Evolutionary conservation across 1,140 invertebrate genomes (phyloP), one percentile per base, ranked within the genome.

Genomic region (Bombus turneri): DNA sequence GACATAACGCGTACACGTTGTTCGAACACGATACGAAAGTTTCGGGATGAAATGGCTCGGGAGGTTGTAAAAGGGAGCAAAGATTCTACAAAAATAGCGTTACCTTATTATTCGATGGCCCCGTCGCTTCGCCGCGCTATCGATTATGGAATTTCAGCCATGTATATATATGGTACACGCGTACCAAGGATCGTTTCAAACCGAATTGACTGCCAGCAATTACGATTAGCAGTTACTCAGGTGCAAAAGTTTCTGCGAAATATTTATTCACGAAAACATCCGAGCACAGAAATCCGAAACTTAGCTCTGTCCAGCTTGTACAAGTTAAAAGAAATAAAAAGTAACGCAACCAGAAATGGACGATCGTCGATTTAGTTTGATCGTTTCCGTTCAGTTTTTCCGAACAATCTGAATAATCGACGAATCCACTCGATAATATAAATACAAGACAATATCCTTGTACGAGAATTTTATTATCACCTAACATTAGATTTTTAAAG

Each of bases 71-170:
- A 73, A 53, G 12, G 53, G 28, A 62, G n/a, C 31, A 62, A 68
- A 43, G n/a, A 53, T 53, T 74, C 64, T n/a, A 74, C 37, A 41
- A 28, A 62, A 59, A 59, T 41, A 59, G 37, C 34, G 25, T 43
- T 74, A 18, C 18, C 18, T 31, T 62, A 5, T 62, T 62, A 62
- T 62, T 62, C 59, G 59, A 62, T 25, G 25, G 57, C 4, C 28
- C 10, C 43, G 31, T 74, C 39, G n/a, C n/a, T 34, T 43, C 22
- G 31, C 0, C 8, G 15, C 37, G 12, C 59, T 81, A 81, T 71
- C 34, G 68, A 81, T 57, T 57, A 53, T 62, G n/a, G 37, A 53
- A 69, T 53, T 47, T 47, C 13, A 81, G 59, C 79, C 28, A 73
- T 34, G 37, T 74, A 64, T 64, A 43, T 37, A 3, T 3, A 3